phyloP scores from a whole-genome alignment of 1,140 invertebrate species.

The Diabrotica undecimpunctata region DNA sequence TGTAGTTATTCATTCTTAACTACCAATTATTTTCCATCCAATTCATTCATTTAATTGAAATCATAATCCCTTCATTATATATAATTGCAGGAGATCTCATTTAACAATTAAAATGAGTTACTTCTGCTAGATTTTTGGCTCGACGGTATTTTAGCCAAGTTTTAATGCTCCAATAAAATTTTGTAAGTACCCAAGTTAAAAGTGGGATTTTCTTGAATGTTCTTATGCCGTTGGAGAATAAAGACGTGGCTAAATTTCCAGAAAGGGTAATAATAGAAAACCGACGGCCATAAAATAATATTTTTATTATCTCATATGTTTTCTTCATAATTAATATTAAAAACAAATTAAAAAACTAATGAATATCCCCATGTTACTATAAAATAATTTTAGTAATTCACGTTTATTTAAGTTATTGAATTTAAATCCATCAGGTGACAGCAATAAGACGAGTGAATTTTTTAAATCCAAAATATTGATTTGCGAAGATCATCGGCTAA shows the following conservation, averaged over 20 bases:
- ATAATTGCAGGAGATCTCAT: slow-evolving; percentile 2
- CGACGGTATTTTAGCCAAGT: not conserved
- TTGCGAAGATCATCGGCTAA: too few relatives aligned
- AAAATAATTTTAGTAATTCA: too few relatives aligned
- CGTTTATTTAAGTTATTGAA: too few relatives aligned
- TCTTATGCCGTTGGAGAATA: not conserved
- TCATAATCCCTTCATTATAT: not conserved
- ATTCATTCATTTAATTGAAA: slow-evolving; percentile 1
- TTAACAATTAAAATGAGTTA: slow-evolving; percentile 1
- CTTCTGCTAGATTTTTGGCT: not conserved
- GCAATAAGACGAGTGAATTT: too few relatives aligned
- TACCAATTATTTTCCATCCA: not conserved
- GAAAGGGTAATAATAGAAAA: not conserved
- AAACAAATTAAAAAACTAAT: too few relatives aligned
- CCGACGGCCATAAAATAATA: not conserved
- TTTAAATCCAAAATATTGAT: too few relatives aligned
- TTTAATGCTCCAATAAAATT: slow-evolving; percentile 1
- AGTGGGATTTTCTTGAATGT: not conserved
- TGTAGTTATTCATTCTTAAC: not conserved
- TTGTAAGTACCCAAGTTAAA: not conserved
- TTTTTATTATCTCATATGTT: too few relatives aligned
- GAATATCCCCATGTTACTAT: too few relatives aligned
- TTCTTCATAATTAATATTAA: too few relatives aligned
- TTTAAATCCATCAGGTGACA: too few relatives aligned
- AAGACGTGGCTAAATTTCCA: not conserved